phyloP scores from a whole-genome alignment of 2,113 vertebrate genomes.

The Okapia johnstoni region DNA sequence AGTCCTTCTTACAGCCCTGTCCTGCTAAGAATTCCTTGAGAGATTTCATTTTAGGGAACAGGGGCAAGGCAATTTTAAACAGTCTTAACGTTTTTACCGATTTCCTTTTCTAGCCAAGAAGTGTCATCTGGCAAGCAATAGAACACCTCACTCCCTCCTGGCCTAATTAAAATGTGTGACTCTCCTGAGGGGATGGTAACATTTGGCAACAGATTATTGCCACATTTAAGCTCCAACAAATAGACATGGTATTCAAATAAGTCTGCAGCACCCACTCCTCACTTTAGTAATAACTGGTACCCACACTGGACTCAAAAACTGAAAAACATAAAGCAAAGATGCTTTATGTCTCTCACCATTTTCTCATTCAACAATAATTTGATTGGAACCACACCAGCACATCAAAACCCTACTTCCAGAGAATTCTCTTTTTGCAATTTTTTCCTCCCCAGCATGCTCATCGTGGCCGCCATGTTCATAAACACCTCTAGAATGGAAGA shows the following conservation, averaged over 20 bases:
- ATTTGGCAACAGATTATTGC: neutral
- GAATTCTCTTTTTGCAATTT: neutral
- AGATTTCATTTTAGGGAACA: slow-evolving; percentile 40
- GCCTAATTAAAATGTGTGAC: slow-evolving; percentile 36
- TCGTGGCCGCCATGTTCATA: neutral
- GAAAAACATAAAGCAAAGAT: neutral
- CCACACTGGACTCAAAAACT: neutral
- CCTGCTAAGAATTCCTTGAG: neutral
- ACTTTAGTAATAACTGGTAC: neutral
- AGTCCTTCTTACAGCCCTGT: neutral
- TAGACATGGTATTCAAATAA: neutral
- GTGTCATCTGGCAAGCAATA: slow-evolving; percentile 16
- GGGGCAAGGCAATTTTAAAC: slow-evolving; percentile 24
- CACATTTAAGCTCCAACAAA: neutral
- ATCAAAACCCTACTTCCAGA: slow-evolving; percentile 2
- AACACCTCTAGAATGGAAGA: neutral
- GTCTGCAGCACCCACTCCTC: neutral
- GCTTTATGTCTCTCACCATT: neutral
- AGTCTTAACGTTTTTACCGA: neutral
- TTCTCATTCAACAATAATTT: neutral
- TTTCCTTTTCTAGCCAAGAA: slow-evolving; percentile 3
- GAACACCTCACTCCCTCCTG: slow-evolving; percentile 11
- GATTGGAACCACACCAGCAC: neutral
- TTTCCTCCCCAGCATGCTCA: neutral
- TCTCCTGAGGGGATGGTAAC: slow-evolving; percentile 9